phyloP scores from a whole-genome alignment of 2,113 vertebrate species.

The Naja naja region DNA sequence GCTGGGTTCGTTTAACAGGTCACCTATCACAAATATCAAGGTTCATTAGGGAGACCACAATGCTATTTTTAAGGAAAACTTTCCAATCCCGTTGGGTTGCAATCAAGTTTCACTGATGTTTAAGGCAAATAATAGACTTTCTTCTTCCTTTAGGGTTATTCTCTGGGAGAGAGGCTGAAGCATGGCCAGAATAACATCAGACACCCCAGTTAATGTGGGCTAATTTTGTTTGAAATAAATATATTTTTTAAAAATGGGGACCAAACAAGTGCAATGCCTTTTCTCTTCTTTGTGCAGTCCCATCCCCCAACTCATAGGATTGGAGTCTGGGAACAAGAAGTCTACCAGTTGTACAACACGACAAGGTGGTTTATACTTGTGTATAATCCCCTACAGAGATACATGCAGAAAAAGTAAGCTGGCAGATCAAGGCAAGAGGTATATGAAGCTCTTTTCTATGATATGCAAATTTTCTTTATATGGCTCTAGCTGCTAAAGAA shows the following conservation, averaged over 20 bases:
- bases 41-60: neutral
- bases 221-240: neutral
- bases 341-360: neutral
- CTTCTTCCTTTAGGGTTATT: neutral
- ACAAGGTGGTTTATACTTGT: neutral
- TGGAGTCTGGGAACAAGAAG: no score
- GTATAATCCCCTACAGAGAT: neutral
- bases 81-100: neutral
- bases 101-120: neutral
- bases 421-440: neutral
- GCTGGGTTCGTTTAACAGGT: neutral
- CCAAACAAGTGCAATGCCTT: neutral
- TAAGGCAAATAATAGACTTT: no score
- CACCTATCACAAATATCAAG: rapidly evolving
- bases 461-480: neutral
- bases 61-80: conserved; percentile 40
- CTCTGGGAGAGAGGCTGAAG: neutral
- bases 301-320: neutral
- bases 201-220: neutral
- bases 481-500: neutral
- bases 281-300: neutral
- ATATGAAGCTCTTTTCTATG: neutral
- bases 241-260: neutral
- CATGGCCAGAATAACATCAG: neutral
- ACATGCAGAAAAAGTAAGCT: neutral